Evolutionary conservation across 1,140 invertebrate species (phyloP).

Genomic region (Panulirus ornatus): DNA sequence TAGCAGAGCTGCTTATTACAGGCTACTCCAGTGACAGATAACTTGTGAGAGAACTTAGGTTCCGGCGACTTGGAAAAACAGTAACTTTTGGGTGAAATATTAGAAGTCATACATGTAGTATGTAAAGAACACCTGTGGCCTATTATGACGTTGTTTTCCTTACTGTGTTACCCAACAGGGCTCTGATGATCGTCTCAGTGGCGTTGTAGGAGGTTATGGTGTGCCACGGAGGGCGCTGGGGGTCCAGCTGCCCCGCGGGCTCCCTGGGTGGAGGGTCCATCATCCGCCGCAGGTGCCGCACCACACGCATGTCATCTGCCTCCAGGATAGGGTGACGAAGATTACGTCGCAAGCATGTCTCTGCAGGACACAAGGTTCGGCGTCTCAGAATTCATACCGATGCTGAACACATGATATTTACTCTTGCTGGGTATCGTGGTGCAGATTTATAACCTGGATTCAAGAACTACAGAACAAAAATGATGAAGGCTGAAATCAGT

Average conservation of each 20-base stretch:
- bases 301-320: background rate
- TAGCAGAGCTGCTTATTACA: too few relatives aligned
- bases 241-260: background rate
- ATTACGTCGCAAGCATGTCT: background rate
- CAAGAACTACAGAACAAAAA: too few relatives aligned
- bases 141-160: background rate
- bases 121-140: background rate
- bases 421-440: too few relatives aligned
- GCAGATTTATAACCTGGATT: too few relatives aligned
- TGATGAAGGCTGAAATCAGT: too few relatives aligned
- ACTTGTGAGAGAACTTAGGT: background rate
- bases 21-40: background rate
- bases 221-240: constrained; percentile 26
- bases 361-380: too few relatives aligned
- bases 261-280: background rate
- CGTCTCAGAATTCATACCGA: too few relatives aligned
- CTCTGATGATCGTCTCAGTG: background rate
- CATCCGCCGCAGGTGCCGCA: background rate
- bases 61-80: background rate
- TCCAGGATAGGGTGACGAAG: background rate
- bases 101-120: too few relatives aligned
- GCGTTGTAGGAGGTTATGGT: constrained; percentile 12
- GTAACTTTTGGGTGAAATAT: background rate
- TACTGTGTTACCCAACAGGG: background rate
- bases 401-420: too few relatives aligned